Evolutionary conservation across 2,113 vertebrate species (phyloP), one percentile per base, ranked within the genome.

Genomic region (Lepus europaeus): DNA sequence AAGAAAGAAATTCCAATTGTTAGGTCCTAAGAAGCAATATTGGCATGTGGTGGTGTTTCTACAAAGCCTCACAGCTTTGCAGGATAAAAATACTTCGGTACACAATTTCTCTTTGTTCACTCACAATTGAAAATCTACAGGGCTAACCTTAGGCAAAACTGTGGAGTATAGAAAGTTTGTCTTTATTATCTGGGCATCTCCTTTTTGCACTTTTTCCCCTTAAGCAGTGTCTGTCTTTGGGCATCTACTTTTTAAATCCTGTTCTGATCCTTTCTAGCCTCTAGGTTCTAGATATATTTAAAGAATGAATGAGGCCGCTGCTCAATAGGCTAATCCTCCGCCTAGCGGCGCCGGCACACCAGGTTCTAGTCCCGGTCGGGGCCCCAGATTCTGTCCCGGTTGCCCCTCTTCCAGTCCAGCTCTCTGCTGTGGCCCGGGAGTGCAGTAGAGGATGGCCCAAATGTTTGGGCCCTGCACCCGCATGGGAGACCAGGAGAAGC

Each of bases 101-200:
- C 49, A 88, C 76, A 95, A n/a, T 93, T 90, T 92, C 69, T 88
- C 94, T 97, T 97, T 95, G 91, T 97, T 95, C 96, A 91, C 16
- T 89, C 92, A 84, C 94, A 83, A 70, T 87, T 94, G 83, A 90
- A 92, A 83, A 88, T 87, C 89, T 96, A 49, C 49, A 91, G 68
- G 74, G 51, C 69, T 88, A 68, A 87, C 90, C 78, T 95, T 56
- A 72, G 92, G 82, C 70, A 89, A 80, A 93, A 95, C 72, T 87
- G 63, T 90, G 79, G 86, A 92, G 49, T 78, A 11, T 72, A 31
- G 56, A 80, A 89, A 31, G 79, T 93, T 95, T 72, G 20, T 85
- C 73, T 92, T 77, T 86, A 73, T 96, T 86, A 91, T 92, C 59
- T 14, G 39, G 61, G 56, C 63, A 61, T 90, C 66, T 95, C 59